These are phyloP conservation scores for Platycheirus albimanus DNA, from an alignment of 2,888 invertebrate genomes.

Conservation along the genomic window DNA sequence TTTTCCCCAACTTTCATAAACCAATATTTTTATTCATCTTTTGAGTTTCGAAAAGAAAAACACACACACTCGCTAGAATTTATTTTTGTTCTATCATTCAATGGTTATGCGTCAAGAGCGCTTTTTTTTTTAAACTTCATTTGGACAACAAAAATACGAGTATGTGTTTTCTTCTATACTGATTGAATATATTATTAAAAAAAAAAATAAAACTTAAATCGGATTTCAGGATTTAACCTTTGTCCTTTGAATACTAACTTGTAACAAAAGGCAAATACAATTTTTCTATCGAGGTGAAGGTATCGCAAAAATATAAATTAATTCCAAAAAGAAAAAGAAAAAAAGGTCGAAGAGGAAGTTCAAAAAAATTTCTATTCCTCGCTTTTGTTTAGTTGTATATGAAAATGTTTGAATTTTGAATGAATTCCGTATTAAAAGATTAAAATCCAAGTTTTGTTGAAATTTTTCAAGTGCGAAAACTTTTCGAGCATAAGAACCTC, in stretches of 20 bases:
- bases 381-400: neutral
- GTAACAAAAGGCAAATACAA: conserved; percentile 14
- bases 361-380: neutral
- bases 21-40: conserved; percentile 15
- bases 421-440: conserved; percentile 10
- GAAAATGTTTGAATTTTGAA: conserved; percentile 12
- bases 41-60: neutral
- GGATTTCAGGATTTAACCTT: conserved; percentile 61
- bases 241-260: conserved; percentile 48
- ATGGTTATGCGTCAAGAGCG: neutral
- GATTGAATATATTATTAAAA: neutral
- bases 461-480: neutral
- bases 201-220: conserved; percentile 55
- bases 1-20: conserved; percentile 6
- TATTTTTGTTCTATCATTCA: neutral
- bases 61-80: neutral
- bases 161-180: conserved; percentile 1
- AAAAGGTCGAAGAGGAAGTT: neutral
- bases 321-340: conserved; percentile 1
- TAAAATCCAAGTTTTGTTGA: neutral
- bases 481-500: conserved; percentile 4
- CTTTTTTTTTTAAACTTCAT: conserved; percentile 55
- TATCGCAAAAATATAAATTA: neutral
- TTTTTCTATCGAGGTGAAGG: no score
- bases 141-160: conserved; percentile 29